phyloP scores from a whole-genome alignment of 2,888 invertebrate genomes.

The Lumbricus terrestris region DNA sequence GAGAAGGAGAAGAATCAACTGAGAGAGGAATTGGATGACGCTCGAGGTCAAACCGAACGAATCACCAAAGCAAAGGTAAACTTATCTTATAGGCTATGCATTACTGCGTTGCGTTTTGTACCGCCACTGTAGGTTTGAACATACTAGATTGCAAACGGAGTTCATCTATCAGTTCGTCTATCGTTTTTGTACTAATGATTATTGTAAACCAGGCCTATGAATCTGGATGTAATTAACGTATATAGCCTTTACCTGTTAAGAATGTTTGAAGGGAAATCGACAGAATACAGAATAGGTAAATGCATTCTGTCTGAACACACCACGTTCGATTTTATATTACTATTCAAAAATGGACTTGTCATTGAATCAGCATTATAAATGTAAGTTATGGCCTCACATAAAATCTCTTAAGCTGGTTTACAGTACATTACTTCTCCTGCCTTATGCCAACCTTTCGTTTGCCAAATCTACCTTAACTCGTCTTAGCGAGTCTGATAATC shows the following conservation, averaged over 20 bases:
- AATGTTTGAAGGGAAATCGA: neutral
- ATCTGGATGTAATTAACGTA: neutral
- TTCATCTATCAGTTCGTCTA: neutral
- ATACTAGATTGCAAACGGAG: neutral
- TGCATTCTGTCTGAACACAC: neutral
- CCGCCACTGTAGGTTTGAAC: neutral
- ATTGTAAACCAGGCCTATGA: too few relatives aligned
- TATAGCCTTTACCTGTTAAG: too few relatives aligned
- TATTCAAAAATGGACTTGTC: neutral
- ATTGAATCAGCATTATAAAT: neutral
- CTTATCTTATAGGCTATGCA: neutral
- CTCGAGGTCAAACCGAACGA: slow-evolving; percentile 93
- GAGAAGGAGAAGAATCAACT: slow-evolving; percentile 97
- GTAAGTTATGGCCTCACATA: too few relatives aligned
- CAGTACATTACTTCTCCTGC: too few relatives aligned
- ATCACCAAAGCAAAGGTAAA: slow-evolving; percentile 96
- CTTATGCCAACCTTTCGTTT: too few relatives aligned
- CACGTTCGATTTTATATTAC: neutral
- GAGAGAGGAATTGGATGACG: slow-evolving; percentile 96
- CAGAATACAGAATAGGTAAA: neutral
- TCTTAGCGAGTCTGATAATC: neutral
- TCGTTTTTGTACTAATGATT: neutral
- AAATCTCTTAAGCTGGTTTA: too few relatives aligned
- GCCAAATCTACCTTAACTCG: too few relatives aligned
- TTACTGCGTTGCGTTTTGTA: neutral